These are phyloP conservation scores for Cyanistes caeruleus DNA, from an alignment of 2,113 vertebrate species.

Conservation along the genomic window DNA sequence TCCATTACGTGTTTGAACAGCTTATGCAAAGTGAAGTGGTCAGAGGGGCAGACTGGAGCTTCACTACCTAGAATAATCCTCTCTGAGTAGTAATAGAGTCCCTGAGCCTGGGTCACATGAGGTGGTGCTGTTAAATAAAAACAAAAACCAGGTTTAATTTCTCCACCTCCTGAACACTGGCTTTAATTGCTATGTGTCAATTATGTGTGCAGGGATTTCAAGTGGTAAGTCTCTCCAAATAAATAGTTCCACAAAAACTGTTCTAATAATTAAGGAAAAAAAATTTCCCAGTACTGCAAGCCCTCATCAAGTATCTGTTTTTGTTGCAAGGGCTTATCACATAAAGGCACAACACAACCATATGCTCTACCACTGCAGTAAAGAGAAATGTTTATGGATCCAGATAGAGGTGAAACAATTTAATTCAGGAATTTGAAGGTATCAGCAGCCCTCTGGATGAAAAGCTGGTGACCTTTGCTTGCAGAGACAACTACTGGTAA, in stretches of 20 bases:
- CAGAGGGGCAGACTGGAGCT: background rate
- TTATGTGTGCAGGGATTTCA: background rate
- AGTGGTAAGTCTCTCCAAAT: background rate
- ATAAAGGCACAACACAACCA: background rate
- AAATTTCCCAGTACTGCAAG: background rate
- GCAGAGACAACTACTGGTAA: background rate
- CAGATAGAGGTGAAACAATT: background rate
- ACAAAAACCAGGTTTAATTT: background rate
- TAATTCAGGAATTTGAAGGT: background rate
- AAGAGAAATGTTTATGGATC: background rate
- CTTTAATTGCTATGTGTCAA: background rate
- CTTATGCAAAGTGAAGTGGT: background rate
- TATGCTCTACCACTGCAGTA: background rate
- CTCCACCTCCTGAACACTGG: accelerated
- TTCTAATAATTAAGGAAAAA: background rate
- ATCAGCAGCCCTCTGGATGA: background rate
- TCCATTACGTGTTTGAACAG: background rate
- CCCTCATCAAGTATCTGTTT: background rate
- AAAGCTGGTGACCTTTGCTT: background rate
- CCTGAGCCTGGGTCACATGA: background rate
- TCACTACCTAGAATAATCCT: background rate
- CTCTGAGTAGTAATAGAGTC: background rate
- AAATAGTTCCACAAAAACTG: background rate
- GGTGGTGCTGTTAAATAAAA: background rate
- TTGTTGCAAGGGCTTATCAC: background rate